Conservation (phyloP, 2,113 vertebrate species). For the Pholis gunnellus region DNA sequence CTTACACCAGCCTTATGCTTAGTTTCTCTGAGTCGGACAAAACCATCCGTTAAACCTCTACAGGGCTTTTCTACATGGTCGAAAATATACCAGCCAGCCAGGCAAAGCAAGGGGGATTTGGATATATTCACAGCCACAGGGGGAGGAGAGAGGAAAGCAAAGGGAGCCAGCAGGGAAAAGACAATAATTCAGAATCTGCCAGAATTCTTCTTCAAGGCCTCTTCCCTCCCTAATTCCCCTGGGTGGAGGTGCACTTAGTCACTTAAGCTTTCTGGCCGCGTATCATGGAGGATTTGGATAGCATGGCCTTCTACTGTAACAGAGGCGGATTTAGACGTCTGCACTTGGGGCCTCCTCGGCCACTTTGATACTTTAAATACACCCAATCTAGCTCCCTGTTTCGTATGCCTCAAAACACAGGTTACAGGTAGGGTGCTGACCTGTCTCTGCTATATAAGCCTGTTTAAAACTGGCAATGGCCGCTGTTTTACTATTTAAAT, state of each 20-base stretch:
- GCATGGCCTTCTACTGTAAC: conserved; percentile 54
- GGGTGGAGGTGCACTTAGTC: conserved; percentile 66
- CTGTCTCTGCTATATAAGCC: neutral
- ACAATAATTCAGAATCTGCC: conserved; percentile 72
- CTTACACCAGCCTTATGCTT: conserved; percentile 11
- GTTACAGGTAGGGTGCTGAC: neutral
- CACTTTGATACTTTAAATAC: conserved; percentile 32
- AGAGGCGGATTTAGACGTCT: conserved; percentile 57
- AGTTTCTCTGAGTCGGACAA: conserved; percentile 61
- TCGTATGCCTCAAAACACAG: neutral
- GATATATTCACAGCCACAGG: conserved; percentile 41
- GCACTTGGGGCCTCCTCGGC: conserved; percentile 11
- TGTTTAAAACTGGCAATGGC: neutral
- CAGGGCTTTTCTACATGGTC: conserved; percentile 39
- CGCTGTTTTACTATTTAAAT: neutral
- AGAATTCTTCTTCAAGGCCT: conserved; percentile 61
- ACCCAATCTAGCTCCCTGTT: neutral
- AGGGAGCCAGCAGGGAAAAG: conserved; percentile 62
- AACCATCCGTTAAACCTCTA: conserved; percentile 63
- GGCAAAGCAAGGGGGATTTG: conserved; percentile 60
- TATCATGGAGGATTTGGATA: conserved; percentile 67
- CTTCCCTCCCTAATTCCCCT: conserved; percentile 57
- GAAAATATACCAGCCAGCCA: conserved; percentile 56
- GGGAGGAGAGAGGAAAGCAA: conserved; percentile 36
- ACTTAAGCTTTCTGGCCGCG: conserved; percentile 51